Evolutionary conservation across 1,140 invertebrate genomes (phyloP).

Genomic region (Cryptotermes secundus): DNA sequence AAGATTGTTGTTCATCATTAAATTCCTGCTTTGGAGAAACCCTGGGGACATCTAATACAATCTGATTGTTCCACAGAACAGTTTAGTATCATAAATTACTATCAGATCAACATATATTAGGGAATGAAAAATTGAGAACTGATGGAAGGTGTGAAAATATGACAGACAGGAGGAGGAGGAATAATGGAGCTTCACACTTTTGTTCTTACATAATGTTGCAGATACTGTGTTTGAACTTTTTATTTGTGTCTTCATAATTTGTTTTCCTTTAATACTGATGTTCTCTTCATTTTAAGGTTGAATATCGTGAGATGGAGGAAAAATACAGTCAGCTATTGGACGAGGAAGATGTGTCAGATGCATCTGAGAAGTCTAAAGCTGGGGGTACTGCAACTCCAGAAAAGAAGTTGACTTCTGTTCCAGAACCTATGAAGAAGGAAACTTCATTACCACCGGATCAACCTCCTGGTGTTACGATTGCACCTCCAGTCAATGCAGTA

Average conservation of each 20-base stretch:
- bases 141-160: background rate
- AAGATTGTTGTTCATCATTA: too few relatives aligned
- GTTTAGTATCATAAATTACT: too few relatives aligned
- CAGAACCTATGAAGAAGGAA: conserved; percentile 31
- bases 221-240: background rate
- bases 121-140: background rate
- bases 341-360: conserved; percentile 63
- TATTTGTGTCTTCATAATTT: background rate
- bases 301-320: conserved; percentile 67
- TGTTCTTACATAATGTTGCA: background rate
- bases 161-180: too few relatives aligned
- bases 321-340: conserved; percentile 59
- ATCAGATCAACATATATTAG: background rate
- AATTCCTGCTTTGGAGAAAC: background rate
- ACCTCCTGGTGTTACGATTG: background rate
- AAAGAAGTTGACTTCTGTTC: conserved; percentile 19
- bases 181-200: background rate
- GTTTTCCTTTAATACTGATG: background rate
- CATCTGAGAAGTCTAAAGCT: conserved; percentile 63
- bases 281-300: conserved; percentile 54
- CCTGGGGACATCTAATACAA: too few relatives aligned
- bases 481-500: background rate
- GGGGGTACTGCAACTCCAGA: conserved; percentile 37
- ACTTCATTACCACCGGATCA: conserved; percentile 27
- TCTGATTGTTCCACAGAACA: too few relatives aligned